Base-by-base conservation (phyloP, 2,797 vertebrate genomes). In the Okamejei kenojei region DNA sequence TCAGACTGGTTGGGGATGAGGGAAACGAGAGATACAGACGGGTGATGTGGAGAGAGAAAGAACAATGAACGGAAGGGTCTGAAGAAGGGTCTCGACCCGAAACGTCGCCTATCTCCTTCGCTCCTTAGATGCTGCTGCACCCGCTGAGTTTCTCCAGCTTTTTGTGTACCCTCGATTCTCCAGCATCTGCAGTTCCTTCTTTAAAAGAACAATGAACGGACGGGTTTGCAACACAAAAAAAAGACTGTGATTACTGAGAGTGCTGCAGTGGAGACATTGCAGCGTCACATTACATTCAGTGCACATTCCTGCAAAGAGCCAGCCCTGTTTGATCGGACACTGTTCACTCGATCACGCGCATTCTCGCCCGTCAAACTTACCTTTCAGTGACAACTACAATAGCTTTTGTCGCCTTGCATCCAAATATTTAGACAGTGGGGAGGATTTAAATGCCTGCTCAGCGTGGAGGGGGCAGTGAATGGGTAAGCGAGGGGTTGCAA, bases 271-370 rank as follows among this genome's bases (percentile, higher is more conserved):
- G 45, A 54, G 54, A 9, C 90, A 54, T 58, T 38, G 29, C 26
- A 29, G 90, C 90, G 74, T 11, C 90, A 45, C 71, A 92, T 92
- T 76, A 92, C 54, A 74, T 92, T 92, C 90, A 92, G 10, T 71
- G 29, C 32, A 73, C 65, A 92, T 92, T 92, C 90, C 90, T 92
- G 54, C 45, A 54, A 76, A 90, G 68, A 71, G 65, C 15, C 82
- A 63, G 61, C 82, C 63, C 58, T 86, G 61, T n/a, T 19, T 63
- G 58, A 86, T 63, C 26, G 63, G 21, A 68, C 63, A 68, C n/a
- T 32, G 61, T 35, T 88, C 68, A 88, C 9, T n/a, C 21, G 8
- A 68, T 68, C 63, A 68, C 68, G 65, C 32, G 68, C 35, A 68
- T 68, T 35, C 84, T 35, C 68, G 32, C 68, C 84, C 23, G 23